These are phyloP conservation scores for Eulacestoma nigropectus DNA, from an alignment of 2,113 vertebrate genomes.

Conservation along the genomic window DNA sequence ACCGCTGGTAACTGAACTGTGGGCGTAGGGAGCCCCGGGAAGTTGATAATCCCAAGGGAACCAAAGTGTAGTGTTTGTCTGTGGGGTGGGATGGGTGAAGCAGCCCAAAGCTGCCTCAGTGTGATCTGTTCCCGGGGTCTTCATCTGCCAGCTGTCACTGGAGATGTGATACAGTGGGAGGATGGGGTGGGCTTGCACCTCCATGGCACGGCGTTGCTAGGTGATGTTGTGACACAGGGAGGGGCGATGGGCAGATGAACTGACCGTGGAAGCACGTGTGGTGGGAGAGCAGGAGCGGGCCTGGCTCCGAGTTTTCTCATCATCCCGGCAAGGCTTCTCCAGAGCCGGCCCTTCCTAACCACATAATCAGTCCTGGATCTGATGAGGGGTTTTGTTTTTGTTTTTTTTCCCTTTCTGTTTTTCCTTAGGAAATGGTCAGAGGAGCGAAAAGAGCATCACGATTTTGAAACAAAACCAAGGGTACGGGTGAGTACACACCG, in stretches of 20 bases:
- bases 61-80: neutral
- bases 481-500: constrained; percentile 46
- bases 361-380: neutral
- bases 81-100: neutral
- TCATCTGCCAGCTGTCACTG: constrained; percentile 66
- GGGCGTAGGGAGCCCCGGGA: accelerated
- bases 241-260: neutral
- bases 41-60: neutral
- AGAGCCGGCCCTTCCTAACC: neutral
- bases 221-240: constrained; percentile 50
- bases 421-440: constrained; percentile 64
- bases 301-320: neutral
- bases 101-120: neutral
- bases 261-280: accelerated
- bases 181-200: constrained; percentile 56
- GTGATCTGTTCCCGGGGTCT: constrained; percentile 35
- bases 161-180: constrained; percentile 36
- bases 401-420: neutral
- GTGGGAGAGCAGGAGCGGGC: neutral
- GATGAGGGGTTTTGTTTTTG: neutral
- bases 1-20: accelerated
- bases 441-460: neutral
- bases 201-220: constrained; percentile 30
- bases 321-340: accelerated
- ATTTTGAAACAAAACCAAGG: constrained; percentile 46